These are phyloP conservation scores for Eugnorisma glareosa DNA, from an alignment of 2,888 invertebrate genomes.

Conservation along the genomic window DNA sequence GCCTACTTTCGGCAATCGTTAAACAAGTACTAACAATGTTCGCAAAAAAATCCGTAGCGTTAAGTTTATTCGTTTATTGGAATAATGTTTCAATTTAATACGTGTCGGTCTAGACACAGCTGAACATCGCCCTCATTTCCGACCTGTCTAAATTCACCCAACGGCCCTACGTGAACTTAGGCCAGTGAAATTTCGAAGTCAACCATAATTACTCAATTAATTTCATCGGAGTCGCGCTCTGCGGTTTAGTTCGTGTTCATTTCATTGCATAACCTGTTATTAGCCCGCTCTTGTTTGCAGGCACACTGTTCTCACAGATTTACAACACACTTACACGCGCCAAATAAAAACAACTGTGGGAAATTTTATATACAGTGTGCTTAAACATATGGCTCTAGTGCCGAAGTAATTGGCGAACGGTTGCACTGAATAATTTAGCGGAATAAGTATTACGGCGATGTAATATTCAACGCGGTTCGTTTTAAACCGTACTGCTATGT, in stretches of 20 bases:
- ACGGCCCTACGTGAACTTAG: conserved; percentile 56
- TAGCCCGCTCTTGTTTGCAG: conserved; percentile 82
- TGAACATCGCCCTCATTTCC: conserved; percentile 69
- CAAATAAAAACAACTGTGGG: conserved; percentile 83
- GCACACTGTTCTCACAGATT: conserved; percentile 80
- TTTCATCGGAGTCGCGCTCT: conserved; percentile 72
- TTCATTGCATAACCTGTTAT: conserved; percentile 83
- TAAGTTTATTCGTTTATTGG: conserved; percentile 21
- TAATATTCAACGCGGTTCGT: conserved; percentile 48
- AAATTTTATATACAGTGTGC: conserved; percentile 72
- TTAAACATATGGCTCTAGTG: conserved; percentile 73
- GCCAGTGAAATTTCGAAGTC: conserved; percentile 73
- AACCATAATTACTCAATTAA: conserved; percentile 82
- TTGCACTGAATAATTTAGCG: conserved; percentile 66
- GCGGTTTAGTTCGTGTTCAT: conserved; percentile 76
- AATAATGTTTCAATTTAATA: conserved; percentile 52
- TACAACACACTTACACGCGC: conserved; percentile 74
- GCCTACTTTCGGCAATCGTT: conserved; percentile 29
- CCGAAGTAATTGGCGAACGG: conserved; percentile 67
- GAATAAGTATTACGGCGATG: conserved; percentile 55
- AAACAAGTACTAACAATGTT: conserved; percentile 34
- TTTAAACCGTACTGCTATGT: conserved; percentile 41
- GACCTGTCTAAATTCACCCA: conserved; percentile 67
- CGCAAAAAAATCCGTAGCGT: conserved; percentile 35
- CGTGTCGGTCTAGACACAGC: conserved; percentile 46